A percentile compares a stretch with the other conserved stretches of the same genome.
Conservation (phyloP, 1,140 invertebrate genomes). For the Trichonephila inaurata region DNA sequence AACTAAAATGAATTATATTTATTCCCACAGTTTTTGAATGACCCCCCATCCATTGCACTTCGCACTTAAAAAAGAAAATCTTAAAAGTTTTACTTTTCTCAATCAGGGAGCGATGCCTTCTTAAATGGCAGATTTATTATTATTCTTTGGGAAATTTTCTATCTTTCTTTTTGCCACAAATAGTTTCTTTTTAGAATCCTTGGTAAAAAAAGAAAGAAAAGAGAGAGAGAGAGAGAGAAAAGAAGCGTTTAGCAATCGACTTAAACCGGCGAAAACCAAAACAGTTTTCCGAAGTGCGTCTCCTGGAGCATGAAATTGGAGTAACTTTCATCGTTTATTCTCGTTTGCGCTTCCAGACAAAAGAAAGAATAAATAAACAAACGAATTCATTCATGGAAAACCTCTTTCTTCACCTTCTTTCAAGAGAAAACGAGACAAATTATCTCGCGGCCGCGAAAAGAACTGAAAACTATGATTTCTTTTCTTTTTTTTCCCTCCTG, state of each 20-base stretch:
- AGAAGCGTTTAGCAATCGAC: neutral
- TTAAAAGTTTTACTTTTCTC: neutral
- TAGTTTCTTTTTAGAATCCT: neutral
- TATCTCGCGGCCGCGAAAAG: neutral
- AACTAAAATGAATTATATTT: neutral
- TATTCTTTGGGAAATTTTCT: neutral
- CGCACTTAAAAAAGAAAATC: neutral
- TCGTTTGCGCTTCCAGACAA: neutral
- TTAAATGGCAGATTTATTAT: neutral
- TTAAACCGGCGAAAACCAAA: neutral
- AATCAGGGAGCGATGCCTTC: neutral
- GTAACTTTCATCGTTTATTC: neutral
- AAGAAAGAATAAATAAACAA: neutral
- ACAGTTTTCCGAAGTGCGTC: neutral
- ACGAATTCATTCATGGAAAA: neutral
- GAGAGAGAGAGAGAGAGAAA: neutral
- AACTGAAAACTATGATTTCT: neutral
- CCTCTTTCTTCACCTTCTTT: neutral
- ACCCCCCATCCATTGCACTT: neutral
- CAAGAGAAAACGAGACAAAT: neutral
- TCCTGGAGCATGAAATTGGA: constrained; percentile 13
- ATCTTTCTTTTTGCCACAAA: neutral
- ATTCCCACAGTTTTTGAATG: neutral
- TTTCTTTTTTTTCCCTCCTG: neutral
- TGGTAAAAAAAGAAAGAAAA: no score